phyloP scores from a whole-genome alignment of 2,113 vertebrate species.

The Vulpes ferrilata region DNA sequence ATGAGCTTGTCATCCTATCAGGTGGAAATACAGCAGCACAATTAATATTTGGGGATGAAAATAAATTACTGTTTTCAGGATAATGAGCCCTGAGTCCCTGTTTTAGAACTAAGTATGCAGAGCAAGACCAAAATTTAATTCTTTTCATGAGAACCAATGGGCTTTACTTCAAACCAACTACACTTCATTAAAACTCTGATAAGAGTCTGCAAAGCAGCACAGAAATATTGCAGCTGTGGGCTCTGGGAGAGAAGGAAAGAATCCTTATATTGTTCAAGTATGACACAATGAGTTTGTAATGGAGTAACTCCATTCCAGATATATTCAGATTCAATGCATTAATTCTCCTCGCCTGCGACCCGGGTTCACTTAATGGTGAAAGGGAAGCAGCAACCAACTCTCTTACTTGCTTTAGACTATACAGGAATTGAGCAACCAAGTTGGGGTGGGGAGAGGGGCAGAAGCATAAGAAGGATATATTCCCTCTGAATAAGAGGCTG shows the following conservation, averaged over 20 bases:
- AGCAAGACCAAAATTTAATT: slow-evolving; percentile 81
- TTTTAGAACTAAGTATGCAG: slow-evolving; percentile 76
- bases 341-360: slow-evolving; percentile 77
- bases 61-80: slow-evolving; percentile 80
- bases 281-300: slow-evolving; percentile 80
- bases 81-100: slow-evolving; percentile 80
- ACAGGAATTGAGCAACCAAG: background rate
- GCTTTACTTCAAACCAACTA: slow-evolving; percentile 84
- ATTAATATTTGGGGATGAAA: slow-evolving; percentile 83
- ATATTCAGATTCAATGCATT: slow-evolving; percentile 78
- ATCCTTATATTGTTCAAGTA: slow-evolving; percentile 82
- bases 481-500: background rate
- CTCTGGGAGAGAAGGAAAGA: slow-evolving; percentile 77
- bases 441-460: background rate
- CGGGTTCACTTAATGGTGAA: slow-evolving; percentile 43
- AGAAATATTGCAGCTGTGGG: slow-evolving; percentile 82
- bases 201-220: slow-evolving; percentile 78
- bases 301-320: slow-evolving; percentile 81
- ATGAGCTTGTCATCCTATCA: slow-evolving; percentile 83
- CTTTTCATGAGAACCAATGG: slow-evolving; percentile 83
- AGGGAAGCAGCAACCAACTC: slow-evolving; percentile 3
- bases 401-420: slow-evolving; percentile 33
- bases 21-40: slow-evolving; percentile 85
- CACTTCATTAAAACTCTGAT: slow-evolving; percentile 85
- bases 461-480: background rate